phyloP scores from a whole-genome alignment of 2,888 invertebrate genomes.

The Portevinia maculata region DNA sequence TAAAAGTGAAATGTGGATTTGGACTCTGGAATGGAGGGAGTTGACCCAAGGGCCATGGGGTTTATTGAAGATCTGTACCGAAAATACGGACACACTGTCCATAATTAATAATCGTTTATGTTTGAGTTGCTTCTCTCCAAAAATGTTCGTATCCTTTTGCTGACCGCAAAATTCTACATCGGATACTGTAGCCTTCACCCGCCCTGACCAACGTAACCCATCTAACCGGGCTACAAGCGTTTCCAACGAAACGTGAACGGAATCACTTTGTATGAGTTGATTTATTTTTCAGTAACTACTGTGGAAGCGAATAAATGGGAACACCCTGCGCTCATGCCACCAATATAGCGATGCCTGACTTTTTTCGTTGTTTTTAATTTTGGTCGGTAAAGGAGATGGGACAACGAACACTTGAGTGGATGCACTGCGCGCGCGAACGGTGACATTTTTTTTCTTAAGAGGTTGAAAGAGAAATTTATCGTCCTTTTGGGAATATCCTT shows the following conservation, averaged over 20 bases:
- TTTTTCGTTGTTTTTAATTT: slow-evolving; percentile 12
- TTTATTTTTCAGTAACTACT: slow-evolving; percentile 63
- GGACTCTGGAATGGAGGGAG: background rate
- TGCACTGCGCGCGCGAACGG: slow-evolving; percentile 48
- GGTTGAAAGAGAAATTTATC: slow-evolving; percentile 64
- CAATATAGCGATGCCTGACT: slow-evolving; percentile 2
- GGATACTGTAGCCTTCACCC: slow-evolving; percentile 21
- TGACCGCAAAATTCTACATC: slow-evolving; percentile 59
- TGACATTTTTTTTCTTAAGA: slow-evolving; percentile 58
- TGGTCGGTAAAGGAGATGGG: slow-evolving; percentile 20
- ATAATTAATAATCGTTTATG: slow-evolving; percentile 71
- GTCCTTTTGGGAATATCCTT: slow-evolving; percentile 58
- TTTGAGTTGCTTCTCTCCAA: slow-evolving; percentile 64
- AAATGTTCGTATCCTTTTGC: slow-evolving; percentile 62
- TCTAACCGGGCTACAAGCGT: slow-evolving; percentile 28
- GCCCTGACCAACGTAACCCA: slow-evolving; percentile 16
- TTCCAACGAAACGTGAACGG: slow-evolving; percentile 60
- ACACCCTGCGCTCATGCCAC: too few relatives aligned
- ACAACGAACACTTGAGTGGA: slow-evolving; percentile 41
- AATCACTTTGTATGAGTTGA: slow-evolving; percentile 67
- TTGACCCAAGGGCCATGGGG: slow-evolving; percentile 40
- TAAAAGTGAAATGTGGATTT: slow-evolving; percentile 57
- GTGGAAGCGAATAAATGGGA: slow-evolving; percentile 51
- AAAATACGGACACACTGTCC: slow-evolving; percentile 64
- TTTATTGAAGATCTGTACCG: slow-evolving; percentile 60